Conservation (phyloP, 2,113 vertebrate genomes). For the Epinephelus fuscoguttatus region DNA sequence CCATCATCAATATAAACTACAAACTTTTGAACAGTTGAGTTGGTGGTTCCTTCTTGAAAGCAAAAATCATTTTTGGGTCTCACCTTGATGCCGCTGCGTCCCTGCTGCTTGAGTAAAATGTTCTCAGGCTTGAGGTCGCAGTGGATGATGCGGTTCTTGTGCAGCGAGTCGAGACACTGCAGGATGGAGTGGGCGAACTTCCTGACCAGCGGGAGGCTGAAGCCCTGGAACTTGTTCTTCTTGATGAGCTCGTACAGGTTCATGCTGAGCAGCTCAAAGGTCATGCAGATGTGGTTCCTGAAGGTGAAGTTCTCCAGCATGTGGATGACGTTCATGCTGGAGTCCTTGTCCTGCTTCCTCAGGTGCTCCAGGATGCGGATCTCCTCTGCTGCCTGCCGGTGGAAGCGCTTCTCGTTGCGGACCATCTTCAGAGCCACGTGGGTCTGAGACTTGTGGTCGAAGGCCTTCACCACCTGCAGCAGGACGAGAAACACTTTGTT, state of each 20-base stretch:
- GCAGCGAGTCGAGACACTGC: conserved; percentile 97
- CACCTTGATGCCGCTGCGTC: conserved; percentile 96
- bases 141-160: conserved; percentile 99
- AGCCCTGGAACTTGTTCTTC: conserved; percentile 99
- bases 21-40: too few species aligned
- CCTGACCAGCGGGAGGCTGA: conserved; percentile 97
- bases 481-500: neutral
- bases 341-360: conserved; percentile 97
- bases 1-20: too few species aligned
- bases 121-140: conserved; percentile 99
- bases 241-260: conserved; percentile 99
- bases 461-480: conserved; percentile 93
- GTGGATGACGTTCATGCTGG: conserved; percentile 98
- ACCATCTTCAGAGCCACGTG: conserved; percentile 99
- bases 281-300: conserved; percentile 99
- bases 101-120: conserved; percentile 98
- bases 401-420: conserved; percentile 98
- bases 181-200: conserved; percentile 99
- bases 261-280: conserved; percentile 98
- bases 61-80: too few species aligned
- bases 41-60: too few species aligned
- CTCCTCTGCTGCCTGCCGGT: conserved; percentile 98
- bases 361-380: conserved; percentile 98
- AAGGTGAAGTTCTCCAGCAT: conserved; percentile 99
- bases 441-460: conserved; percentile 94